Base-by-base conservation (phyloP, 2,888 invertebrate species). In the Rugalucina vietnamica region DNA sequence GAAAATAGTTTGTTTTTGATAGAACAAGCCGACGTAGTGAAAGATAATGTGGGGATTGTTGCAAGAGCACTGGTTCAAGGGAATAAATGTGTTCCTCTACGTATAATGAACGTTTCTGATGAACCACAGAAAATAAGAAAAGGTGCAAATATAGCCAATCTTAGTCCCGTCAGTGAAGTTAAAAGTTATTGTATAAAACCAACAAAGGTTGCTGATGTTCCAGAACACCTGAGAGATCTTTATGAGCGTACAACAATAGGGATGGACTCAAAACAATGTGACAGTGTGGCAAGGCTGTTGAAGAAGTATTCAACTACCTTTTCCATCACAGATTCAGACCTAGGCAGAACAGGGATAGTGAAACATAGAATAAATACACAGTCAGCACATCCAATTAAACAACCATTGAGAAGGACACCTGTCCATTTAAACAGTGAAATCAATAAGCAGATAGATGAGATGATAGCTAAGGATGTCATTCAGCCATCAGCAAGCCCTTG, bases 331-430 rank as follows among this genome's bases (percentile, higher is more conserved):
- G 76, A 86, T 36, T 27, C 1, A 18, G 78, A 82, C 34, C 29
- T 79, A 29, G 84, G 87, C n/a, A 74, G 82, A 32, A 81, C 85
- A 18, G 80, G 77, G 0, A 76, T 82, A 2, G 78, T 85, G 10
- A 36, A 69, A 32, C 86, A 88, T 71, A 75, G 60, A 24, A 86
- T 88, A 1, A 50, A 49, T 27, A 85, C 88, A n/a, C 84, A 84
- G n/a, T n/a, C 77, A 54, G 79, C 86, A 0, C 36, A 39, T 21
- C 86, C 86, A 37, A 78, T 88, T 21, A 83, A 84, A 79, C 85
- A 85, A 29, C 84, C 85, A 21, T 50, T 76, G n/a, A 70, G 86
- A 1, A 50, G 84, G 39, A 12, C 81, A 8, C 87, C 84, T 34
- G 50, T 81, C n/a, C 77, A 78, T 32, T 10, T 39, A n/a, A 39